Conservation (phyloP, 1,140 invertebrate genomes). For the Tribolium castaneum region DNA sequence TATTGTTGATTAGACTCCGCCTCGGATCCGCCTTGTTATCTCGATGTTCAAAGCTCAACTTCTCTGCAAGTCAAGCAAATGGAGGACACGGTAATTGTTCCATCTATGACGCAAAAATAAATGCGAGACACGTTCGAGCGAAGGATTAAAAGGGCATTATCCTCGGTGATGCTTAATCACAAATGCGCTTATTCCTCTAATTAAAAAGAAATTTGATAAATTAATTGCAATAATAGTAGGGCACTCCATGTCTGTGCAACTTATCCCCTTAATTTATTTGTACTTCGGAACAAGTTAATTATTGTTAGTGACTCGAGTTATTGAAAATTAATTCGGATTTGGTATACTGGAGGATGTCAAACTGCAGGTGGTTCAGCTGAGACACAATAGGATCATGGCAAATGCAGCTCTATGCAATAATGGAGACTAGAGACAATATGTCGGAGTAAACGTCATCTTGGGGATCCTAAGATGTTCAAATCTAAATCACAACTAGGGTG, state of each 20-base stretch:
- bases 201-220: conserved; percentile 16
- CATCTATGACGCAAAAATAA: too few species aligned
- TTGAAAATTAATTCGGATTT: not conserved
- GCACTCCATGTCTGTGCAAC: not conserved
- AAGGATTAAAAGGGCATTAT: not conserved
- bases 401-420: not conserved
- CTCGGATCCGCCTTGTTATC: not conserved
- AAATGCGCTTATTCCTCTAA: not conserved
- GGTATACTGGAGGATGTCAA: not conserved
- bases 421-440: not conserved
- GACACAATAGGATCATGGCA: not conserved
- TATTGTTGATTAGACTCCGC: not conserved
- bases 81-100: not conserved
- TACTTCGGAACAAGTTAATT: not conserved
- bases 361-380: not conserved
- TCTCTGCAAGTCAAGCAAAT: not conserved
- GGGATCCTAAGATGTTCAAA: too few species aligned
- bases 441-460: not conserved
- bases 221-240: not conserved
- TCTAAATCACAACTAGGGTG: too few species aligned
- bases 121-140: too few species aligned
- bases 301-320: not conserved
- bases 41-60: not conserved
- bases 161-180: not conserved
- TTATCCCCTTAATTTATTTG: not conserved